These are phyloP conservation scores for Paradisaea rubra DNA, from an alignment of 2,113 vertebrate species.

Conservation along the genomic window DNA sequence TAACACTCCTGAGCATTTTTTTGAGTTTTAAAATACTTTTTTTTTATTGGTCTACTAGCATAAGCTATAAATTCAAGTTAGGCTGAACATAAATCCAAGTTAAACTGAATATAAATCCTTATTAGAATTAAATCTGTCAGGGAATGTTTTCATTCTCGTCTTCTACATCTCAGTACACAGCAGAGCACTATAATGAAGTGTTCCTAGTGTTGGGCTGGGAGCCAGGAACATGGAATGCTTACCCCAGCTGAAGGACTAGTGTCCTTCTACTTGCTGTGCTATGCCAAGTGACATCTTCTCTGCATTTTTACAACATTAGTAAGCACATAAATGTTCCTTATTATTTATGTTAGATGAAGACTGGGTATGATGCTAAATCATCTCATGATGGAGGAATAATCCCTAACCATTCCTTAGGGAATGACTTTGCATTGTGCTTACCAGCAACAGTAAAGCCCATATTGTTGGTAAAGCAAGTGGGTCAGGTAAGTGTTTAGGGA, in stretches of 20 bases:
- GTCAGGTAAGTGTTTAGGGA: neutral
- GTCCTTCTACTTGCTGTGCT: neutral
- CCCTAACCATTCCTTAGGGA: neutral
- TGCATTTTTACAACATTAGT: neutral
- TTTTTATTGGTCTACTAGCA: neutral
- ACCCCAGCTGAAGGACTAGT: neutral
- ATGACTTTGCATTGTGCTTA: neutral
- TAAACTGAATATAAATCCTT: neutral
- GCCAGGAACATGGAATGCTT: neutral
- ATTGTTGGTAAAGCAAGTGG: neutral
- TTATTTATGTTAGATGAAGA: neutral
- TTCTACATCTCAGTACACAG: neutral
- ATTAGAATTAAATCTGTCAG: neutral
- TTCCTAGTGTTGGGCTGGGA: neutral
- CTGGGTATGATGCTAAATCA: neutral
- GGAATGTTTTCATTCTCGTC: neutral
- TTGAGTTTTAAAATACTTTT: neutral
- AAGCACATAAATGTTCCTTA: neutral
- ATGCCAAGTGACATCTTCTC: neutral
- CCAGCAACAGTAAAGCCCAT: fast-evolving
- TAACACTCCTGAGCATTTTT: neutral
- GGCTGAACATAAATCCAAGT: neutral
- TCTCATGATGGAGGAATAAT: neutral
- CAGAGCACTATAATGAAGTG: neutral
- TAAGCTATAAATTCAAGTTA: neutral